Conservation (phyloP, 2,113 vertebrate genomes). For the Scytalopus superciliaris region DNA sequence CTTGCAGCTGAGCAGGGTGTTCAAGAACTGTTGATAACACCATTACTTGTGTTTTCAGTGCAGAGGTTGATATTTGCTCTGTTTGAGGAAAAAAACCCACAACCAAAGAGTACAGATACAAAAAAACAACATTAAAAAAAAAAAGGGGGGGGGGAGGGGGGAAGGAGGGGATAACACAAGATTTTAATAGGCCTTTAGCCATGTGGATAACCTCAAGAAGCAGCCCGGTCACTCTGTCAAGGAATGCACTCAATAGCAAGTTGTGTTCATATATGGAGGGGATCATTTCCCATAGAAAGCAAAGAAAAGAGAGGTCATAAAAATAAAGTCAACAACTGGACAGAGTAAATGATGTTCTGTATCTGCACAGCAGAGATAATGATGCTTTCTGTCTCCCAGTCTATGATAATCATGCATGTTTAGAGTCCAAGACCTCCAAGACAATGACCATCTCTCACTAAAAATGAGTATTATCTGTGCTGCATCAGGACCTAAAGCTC, state of each 20-base stretch:
- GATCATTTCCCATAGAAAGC: neutral
- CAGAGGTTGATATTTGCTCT: neutral
- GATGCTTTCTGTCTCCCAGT: neutral
- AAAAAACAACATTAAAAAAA: neutral
- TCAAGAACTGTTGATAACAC: neutral
- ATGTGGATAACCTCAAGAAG: neutral
- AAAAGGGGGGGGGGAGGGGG: too few relatives aligned
- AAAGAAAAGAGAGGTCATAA: neutral
- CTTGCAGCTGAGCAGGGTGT: neutral
- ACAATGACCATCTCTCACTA: neutral
- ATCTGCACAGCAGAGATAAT: neutral
- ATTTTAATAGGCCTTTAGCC: neutral
- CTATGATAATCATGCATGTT: neutral
- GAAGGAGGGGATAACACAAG: neutral
- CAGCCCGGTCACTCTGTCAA: neutral
- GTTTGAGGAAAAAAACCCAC: neutral
- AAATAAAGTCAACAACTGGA: neutral
- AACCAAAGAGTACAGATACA: neutral
- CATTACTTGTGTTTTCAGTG: neutral
- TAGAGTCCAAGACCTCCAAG: neutral
- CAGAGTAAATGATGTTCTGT: neutral
- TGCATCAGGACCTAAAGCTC: neutral
- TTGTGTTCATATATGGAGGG: neutral
- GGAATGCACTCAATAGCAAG: neutral
- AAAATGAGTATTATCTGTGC: neutral